Conservation (phyloP, 2,797 vertebrate genomes). For the Platyrinchus mystaceus region DNA sequence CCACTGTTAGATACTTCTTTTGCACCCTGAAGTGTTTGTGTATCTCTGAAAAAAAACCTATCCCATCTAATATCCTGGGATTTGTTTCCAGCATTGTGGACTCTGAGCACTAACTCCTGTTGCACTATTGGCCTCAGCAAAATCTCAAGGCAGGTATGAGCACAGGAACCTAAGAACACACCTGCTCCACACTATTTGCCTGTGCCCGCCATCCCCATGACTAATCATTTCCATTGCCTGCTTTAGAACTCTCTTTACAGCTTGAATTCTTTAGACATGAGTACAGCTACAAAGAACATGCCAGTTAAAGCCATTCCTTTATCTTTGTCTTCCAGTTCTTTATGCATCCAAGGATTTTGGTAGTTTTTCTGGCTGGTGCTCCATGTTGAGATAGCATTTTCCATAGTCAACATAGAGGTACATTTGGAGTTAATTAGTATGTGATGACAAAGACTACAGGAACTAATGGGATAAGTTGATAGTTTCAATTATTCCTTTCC, state of each 20-base stretch:
- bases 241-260: neutral
- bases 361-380: neutral
- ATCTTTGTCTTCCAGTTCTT: neutral
- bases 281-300: neutral
- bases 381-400: neutral
- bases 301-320: neutral
- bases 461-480: neutral
- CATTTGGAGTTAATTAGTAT: neutral
- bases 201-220: neutral
- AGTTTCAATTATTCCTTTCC: neutral
- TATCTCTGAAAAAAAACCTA: neutral
- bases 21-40: neutral
- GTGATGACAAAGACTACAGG: neutral
- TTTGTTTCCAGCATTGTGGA: neutral
- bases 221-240: neutral
- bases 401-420: neutral
- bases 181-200: neutral
- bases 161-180: neutral
- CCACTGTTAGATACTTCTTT: neutral
- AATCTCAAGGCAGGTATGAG: neutral
- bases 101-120: neutral
- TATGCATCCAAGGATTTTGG: neutral
- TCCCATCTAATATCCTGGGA: neutral
- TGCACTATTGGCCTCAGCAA: neutral
- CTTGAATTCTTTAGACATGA: neutral